Percentiles rank a stretch among this genome's conserved stretches.
Evolutionary conservation across 2,888 invertebrate species (phyloP).

Genomic region (Tiliacea aurago): DNA sequence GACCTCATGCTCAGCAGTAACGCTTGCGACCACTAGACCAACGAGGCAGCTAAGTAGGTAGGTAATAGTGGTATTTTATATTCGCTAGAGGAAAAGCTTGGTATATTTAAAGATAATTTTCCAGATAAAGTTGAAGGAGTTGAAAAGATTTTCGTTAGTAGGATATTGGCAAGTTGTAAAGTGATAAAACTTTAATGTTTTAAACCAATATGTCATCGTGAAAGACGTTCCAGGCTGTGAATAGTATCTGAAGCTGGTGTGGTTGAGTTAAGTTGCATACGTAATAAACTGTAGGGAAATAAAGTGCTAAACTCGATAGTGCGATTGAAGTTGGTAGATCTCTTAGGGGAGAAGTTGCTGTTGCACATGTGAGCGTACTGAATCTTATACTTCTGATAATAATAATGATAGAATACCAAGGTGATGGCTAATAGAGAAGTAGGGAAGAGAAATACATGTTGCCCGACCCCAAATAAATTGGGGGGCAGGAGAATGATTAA

Average conservation of each 20-base stretch:
- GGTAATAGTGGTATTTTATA: constrained; percentile 28
- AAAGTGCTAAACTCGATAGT: background rate
- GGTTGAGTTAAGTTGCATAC: background rate
- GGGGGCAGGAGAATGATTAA: too few relatives aligned
- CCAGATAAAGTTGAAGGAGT: background rate
- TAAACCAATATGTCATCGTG: constrained; percentile 31
- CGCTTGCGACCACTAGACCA: background rate
- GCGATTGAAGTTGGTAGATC: background rate
- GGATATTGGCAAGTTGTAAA: constrained; percentile 20
- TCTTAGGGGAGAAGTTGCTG: background rate
- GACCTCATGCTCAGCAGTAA: background rate
- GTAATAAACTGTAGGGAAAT: background rate
- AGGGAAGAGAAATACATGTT: too few relatives aligned
- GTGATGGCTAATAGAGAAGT: too few relatives aligned
- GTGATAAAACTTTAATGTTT: constrained; percentile 35
- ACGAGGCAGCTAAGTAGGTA: background rate
- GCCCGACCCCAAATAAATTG: too few relatives aligned
- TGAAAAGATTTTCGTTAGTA: constrained; percentile 17
- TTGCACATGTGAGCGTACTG: background rate
- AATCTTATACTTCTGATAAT: too few relatives aligned
- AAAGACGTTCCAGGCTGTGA: constrained; percentile 7
- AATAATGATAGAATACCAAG: too few relatives aligned
- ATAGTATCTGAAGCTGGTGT: background rate
- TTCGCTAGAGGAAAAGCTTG: constrained; percentile 1
- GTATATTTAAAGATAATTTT: constrained; percentile 1